Conservation (phyloP, 2,113 vertebrate species). For the Diadophis punctatus region DNA sequence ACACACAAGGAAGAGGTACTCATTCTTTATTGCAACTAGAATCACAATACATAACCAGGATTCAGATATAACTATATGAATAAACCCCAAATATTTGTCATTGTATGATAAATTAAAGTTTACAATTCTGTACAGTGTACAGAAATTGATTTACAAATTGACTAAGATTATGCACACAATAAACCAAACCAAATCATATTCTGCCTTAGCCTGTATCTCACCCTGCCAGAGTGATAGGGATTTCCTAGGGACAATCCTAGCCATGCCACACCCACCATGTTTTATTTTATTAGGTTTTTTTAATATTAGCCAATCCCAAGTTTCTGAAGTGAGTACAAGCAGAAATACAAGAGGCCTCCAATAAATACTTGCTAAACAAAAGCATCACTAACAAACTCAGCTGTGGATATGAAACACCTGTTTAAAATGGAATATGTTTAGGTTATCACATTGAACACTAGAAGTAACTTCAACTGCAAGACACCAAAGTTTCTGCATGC, state of each 20-base stretch:
- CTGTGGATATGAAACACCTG: not conserved
- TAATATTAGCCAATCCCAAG: not conserved
- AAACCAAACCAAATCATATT: not conserved
- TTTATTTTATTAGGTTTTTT: not conserved
- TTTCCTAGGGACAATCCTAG: not conserved
- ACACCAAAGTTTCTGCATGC: not conserved
- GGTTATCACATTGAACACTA: not conserved
- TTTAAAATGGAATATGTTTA: not conserved
- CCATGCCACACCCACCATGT: not conserved
- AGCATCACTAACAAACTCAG: not conserved
- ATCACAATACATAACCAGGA: not conserved
- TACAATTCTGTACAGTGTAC: not conserved
- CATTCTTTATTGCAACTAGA: not conserved
- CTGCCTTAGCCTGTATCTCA: not conserved
- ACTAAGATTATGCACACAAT: not conserved
- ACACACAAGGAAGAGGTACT: not conserved
- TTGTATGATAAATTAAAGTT: not conserved
- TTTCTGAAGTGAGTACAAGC: not conserved
- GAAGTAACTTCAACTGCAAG: not conserved
- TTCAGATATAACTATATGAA: not conserved
- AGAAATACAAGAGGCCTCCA: not conserved
- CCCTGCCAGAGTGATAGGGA: not conserved
- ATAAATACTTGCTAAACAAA: not conserved
- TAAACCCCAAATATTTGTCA: not conserved
- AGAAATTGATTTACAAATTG: not conserved